Percentiles rank a stretch among this genome's conserved stretches.
Conservation (phyloP, 2,113 vertebrate species). For the Scartelaos histophorus region DNA sequence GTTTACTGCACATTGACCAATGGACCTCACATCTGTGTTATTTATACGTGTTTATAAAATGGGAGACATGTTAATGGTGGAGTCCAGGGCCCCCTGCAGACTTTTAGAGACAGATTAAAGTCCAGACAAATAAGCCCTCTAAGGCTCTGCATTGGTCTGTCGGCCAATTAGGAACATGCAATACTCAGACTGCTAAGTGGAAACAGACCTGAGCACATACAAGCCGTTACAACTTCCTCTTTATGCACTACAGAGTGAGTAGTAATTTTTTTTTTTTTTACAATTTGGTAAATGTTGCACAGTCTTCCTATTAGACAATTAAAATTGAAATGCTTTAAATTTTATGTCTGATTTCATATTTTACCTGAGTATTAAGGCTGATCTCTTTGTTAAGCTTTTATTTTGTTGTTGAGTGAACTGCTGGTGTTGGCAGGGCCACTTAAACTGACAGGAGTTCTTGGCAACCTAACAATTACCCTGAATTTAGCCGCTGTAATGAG, state of each 20-base stretch:
- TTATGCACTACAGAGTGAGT: background rate
- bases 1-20: background rate
- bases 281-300: background rate
- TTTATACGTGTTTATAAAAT: constrained; percentile 52
- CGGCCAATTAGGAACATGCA: constrained; percentile 32
- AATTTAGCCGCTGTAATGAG: constrained; percentile 26
- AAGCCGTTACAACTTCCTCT: background rate
- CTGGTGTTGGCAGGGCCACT: constrained; percentile 8
- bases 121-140: constrained; percentile 43
- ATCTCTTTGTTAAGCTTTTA: background rate
- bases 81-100: constrained; percentile 23
- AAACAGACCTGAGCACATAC: constrained; percentile 11
- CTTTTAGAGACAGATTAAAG: constrained; percentile 48
- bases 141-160: constrained; percentile 25
- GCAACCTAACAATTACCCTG: constrained; percentile 45
- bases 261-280: no score
- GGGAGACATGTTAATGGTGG: constrained; percentile 41
- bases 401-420: constrained; percentile 17
- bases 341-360: background rate
- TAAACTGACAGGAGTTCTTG: constrained; percentile 28
- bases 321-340: background rate
- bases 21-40: constrained; percentile 28
- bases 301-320: background rate
- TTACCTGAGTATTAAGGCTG: background rate
- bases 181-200: constrained; percentile 33